These are phyloP conservation scores for Charanyca ferruginea DNA, from an alignment of 2,888 invertebrate genomes.

Conservation along the genomic window DNA sequence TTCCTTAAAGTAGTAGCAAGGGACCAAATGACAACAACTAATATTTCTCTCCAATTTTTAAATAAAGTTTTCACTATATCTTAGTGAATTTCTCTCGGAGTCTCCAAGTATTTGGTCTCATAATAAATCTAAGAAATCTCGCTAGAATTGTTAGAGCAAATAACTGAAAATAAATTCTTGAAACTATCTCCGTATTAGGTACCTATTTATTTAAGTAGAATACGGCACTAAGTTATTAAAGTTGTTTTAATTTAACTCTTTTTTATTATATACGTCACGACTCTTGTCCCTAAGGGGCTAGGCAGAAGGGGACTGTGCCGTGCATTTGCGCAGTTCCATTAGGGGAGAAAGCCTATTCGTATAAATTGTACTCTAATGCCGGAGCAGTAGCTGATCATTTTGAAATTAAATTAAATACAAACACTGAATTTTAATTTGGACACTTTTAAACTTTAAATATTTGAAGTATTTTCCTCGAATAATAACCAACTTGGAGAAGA, in stretches of 20 bases:
- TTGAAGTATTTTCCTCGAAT: too few species aligned
- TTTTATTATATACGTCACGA: conserved; percentile 20
- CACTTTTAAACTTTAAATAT: too few species aligned
- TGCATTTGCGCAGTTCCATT: conserved; percentile 36
- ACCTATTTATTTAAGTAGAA: conserved; percentile 27
- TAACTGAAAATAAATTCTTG: conserved; percentile 42
- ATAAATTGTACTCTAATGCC: conserved; percentile 15
- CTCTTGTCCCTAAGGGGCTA: conserved; percentile 11
- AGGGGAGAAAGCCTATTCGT: conserved; percentile 2
- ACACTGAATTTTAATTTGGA: background rate
- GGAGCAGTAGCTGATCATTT: background rate
- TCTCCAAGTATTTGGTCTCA: conserved; percentile 44
- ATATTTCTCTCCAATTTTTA: conserved; percentile 29
- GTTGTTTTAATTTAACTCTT: conserved; percentile 32
- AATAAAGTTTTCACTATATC: conserved; percentile 40
- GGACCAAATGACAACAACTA: conserved; percentile 9
- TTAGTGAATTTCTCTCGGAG: conserved; percentile 4
- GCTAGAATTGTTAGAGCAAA: conserved; percentile 41
- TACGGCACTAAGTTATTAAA: conserved; percentile 21
- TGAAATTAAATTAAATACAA: background rate
- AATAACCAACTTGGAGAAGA: too few species aligned
- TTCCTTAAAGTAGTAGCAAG: conserved; percentile 1
- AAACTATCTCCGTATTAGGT: conserved; percentile 28
- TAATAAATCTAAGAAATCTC: conserved; percentile 47
- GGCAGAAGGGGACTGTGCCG: conserved; percentile 28